Evolutionary conservation across 2,888 invertebrate species (phyloP).

Genomic region (Chloroclystis v-ata): DNA sequence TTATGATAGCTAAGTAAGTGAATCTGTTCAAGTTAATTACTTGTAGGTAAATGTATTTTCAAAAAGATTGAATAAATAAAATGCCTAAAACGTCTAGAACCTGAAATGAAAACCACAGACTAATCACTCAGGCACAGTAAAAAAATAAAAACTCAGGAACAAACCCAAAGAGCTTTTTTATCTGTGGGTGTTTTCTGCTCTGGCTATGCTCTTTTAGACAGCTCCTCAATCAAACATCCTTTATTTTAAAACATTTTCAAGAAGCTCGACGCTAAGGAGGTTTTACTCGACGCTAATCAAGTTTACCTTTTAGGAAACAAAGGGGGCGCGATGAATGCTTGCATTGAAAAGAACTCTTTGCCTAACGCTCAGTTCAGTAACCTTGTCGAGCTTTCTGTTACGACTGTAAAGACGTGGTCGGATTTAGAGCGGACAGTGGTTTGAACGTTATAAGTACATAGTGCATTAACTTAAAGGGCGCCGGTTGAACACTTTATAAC

Average conservation of each 20-base stretch:
- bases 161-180: neutral
- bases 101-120: too few relatives aligned
- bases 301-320: conserved; percentile 27
- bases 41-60: too few relatives aligned
- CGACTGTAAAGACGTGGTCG: neutral
- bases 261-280: neutral
- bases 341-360: conserved; percentile 22
- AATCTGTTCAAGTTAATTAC: too few relatives aligned
- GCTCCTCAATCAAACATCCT: neutral
- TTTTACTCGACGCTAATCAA: conserved; percentile 16
- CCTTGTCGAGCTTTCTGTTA: conserved; percentile 18
- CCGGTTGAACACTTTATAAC: too few relatives aligned
- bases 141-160: too few relatives aligned
- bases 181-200: neutral
- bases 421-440: neutral
- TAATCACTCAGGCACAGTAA: too few relatives aligned
- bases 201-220: neutral
- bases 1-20: too few relatives aligned
- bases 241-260: neutral
- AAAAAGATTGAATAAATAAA: too few relatives aligned
- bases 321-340: conserved; percentile 15
- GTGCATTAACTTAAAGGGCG: too few relatives aligned
- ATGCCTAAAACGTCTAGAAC: too few relatives aligned
- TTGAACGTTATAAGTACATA: neutral
- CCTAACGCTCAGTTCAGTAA: conserved; percentile 20